Evolutionary conservation across 2,888 invertebrate species (phyloP), one percentile per base, ranked within the genome.

Genomic region (Amblyteles armatorius): DNA sequence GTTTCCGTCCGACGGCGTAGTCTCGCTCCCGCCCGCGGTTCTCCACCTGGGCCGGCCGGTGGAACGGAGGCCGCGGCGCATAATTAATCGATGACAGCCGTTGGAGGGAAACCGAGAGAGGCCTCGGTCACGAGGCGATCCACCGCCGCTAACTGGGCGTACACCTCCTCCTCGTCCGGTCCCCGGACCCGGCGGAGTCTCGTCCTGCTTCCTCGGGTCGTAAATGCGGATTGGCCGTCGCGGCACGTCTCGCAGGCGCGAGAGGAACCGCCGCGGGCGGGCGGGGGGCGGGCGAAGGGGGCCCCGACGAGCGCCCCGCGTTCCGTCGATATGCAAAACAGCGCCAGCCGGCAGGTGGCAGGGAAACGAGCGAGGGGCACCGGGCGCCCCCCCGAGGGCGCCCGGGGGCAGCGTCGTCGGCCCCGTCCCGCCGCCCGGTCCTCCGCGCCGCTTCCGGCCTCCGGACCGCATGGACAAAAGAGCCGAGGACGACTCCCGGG

Each of bases 51-150:
- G 63, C 33, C 63, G 48, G 63, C 67, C 57, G 19, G 72, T 5
- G 52, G 78, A 85, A 73, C 44, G 77, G 77, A 83, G 77, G 76
- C 80, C 72, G 68, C 63, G 69, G 55, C 82, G 80, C 73, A 85
- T 85, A 85, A 85, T 85, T 85, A 77, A 85, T 80, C 85, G 85
- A 80, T 73, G 76, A 83, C 77, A 73, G 60, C 68, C 52, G 68
- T 73, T 48, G 55, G 68, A 80, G 79, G 71, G 67, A 76, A 73
- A 76, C 60, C 68, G 60, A 68, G 48, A 19, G n/a, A 67, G 57
- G 33, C 76, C 80, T 22, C 36, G n/a, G 16, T n/a, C 36, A 65
- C 69, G 63, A 60, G 52, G 52, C 7, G 2, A 71, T 77, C 68
- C 76, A 68, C 55, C 68, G 40, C 33, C 72, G 60, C 55, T 74